Base-by-base conservation (phyloP, 2,797 vertebrate species). In the Pelodytes ibericus region DNA sequence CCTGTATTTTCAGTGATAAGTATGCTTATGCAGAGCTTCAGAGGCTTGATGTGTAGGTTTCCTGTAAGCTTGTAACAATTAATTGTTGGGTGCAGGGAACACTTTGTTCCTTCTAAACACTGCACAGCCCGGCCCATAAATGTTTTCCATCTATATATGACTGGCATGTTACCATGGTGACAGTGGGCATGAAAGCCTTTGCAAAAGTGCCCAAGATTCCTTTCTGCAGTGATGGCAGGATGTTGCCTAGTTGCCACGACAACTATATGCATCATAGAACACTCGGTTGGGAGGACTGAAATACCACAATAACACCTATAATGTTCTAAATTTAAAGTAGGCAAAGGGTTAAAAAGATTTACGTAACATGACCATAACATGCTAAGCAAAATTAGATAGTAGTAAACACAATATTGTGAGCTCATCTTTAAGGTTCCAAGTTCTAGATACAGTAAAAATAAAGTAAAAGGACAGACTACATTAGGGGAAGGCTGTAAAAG, bases 101-200 rank as follows among this genome's bases (percentile, higher is more conserved):
- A 59, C 27, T 22, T 53, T 33, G 31, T 27, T 30, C 20, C 7
- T 15, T 31, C 71, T 10, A 24, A 26, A 16, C 24, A 33, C 53
- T 39, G 59, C 59, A 64, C 31, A 53, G 18, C 30, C 51, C 18
- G 20, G 24, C 41, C 47, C 63, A 56, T 65, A 74, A 65, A 74
- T 65, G 71, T 73, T 73, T 70, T 73, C 71, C 71, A 73, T 65
- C 47, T 56, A 39, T 65, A n/a, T n/a, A 60, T 30, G 30, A 60
- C 44, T 75, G 74, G 74, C 74, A 75, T 36, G 64, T 75, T 75
- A 24, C 73, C 73, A 69, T 75, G 59, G 65, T 62, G 47, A 75
- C 74, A 75, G 65, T 29, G 41, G 74, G 74, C 41, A 75, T 69
- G n/a, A 62, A 62, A 69, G 58, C 65, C 30, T 75, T 75, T 75